These are phyloP conservation scores for Nasalis larvatus DNA, from an alignment of 2,113 vertebrate genomes.

Conservation along the genomic window DNA sequence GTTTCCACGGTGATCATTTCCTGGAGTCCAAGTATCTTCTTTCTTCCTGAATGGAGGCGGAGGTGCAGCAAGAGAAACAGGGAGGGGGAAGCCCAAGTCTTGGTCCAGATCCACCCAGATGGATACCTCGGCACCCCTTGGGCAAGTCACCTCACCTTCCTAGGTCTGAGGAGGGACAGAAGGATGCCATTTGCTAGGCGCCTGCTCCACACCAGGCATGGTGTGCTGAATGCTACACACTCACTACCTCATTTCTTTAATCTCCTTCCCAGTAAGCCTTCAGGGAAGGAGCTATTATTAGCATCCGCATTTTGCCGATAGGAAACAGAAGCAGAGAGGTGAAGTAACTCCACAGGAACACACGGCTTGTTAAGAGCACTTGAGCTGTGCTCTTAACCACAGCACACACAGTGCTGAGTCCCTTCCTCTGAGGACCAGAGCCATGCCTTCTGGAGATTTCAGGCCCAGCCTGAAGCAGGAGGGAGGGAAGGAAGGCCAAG, in stretches of 20 bases:
- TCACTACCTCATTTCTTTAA: not conserved
- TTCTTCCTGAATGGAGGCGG: not conserved
- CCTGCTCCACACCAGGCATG: not conserved
- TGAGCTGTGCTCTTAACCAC: not conserved
- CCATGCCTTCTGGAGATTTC: not conserved
- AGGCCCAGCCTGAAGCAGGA: not conserved
- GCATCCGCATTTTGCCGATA: not conserved
- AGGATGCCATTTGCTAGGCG: not conserved
- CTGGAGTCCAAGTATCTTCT: not conserved
- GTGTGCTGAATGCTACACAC: not conserved
- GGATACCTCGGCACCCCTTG: not conserved
- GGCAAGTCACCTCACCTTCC: not conserved
- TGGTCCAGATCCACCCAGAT: not conserved
- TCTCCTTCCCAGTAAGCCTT: not conserved
- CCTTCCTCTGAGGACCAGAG: not conserved
- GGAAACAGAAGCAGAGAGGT: conserved; percentile 24
- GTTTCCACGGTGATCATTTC: conserved; percentile 9
- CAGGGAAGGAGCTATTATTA: not conserved
- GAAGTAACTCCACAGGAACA: not conserved
- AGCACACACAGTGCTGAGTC: not conserved
- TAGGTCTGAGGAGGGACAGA: not conserved
- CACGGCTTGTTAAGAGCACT: not conserved
- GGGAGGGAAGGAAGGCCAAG: not conserved
- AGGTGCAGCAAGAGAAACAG: not conserved
- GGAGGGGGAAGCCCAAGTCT: not conserved